phyloP scores from a whole-genome alignment of 2,888 invertebrate genomes.

The Malacosoma neustria region DNA sequence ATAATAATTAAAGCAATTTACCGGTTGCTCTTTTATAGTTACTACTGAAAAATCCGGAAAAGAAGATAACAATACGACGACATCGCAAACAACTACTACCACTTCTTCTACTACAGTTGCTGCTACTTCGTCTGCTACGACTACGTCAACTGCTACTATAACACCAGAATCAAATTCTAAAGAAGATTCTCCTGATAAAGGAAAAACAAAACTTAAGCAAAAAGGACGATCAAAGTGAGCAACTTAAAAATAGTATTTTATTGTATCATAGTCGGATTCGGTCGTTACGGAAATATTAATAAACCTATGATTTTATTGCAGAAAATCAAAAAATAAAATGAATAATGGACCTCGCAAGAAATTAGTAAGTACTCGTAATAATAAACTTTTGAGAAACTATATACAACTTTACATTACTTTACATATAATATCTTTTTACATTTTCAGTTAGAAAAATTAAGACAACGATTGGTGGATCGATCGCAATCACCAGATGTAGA shows the following conservation, averaged over 20 bases:
- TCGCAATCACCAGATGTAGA: constrained; percentile 15
- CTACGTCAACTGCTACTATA: not conserved
- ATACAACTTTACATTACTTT: constrained; percentile 1
- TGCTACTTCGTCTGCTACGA: not conserved
- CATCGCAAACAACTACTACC: constrained; percentile 1
- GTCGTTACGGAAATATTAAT: not conserved
- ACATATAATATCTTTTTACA: constrained; percentile 1
- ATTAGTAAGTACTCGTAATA: constrained; percentile 1
- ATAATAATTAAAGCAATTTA: not conserved
- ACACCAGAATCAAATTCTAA: not conserved
- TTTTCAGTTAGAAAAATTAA: constrained; percentile 27
- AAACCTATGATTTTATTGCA: not conserved
- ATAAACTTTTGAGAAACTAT: not conserved
- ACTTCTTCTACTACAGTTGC: constrained; percentile 1
- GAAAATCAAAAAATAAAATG: constrained; percentile 1
- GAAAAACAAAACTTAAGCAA: not conserved
- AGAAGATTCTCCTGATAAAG: not conserved
- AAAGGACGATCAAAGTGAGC: not conserved
- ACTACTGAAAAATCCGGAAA: not conserved
- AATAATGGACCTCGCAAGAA: constrained; percentile 1
- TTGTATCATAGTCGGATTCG: no score
- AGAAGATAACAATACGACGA: constrained; percentile 4
- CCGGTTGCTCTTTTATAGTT: constrained; percentile 1
- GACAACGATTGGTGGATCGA: constrained; percentile 21
- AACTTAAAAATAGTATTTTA: no score